Evolutionary conservation across 2,888 invertebrate species (phyloP).

Genomic region (Eupithecia centaureata): DNA sequence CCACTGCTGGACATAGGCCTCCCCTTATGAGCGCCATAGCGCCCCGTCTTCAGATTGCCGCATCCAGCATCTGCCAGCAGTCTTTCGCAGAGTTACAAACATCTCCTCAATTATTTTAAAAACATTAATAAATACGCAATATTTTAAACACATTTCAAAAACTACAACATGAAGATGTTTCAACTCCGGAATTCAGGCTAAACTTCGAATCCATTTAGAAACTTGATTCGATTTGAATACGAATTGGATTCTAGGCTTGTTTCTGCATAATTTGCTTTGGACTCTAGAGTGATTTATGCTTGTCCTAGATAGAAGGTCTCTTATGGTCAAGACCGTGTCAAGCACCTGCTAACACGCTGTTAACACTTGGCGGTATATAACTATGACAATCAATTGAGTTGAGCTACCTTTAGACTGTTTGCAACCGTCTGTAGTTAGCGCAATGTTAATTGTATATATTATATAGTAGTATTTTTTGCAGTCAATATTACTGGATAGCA

Average conservation of each 20-base stretch:
- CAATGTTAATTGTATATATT: no score
- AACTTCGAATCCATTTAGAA: conserved; percentile 28
- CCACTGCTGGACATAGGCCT: no score
- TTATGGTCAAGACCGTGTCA: conserved; percentile 21
- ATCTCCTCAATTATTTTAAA: neutral
- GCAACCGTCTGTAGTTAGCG: no score
- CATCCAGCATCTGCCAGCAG: no score
- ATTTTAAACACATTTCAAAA: neutral
- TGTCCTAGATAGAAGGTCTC: conserved; percentile 12
- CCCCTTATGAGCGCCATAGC: no score
- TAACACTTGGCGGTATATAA: no score
- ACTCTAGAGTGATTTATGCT: conserved; percentile 29
- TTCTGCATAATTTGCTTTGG: conserved; percentile 33
- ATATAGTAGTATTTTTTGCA: no score
- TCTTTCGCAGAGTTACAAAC: no score
- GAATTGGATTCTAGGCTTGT: conserved; percentile 33
- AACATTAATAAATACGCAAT: neutral
- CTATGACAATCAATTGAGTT: no score
- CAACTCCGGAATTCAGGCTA: conserved; percentile 31
- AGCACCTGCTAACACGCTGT: conserved; percentile 3
- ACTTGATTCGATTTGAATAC: conserved; percentile 35
- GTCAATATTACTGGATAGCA: no score
- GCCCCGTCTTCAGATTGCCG: no score
- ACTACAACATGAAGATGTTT: conserved; percentile 21
- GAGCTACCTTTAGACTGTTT: no score